phyloP scores from a whole-genome alignment of 2,888 invertebrate genomes.

The Dryococelus australis region DNA sequence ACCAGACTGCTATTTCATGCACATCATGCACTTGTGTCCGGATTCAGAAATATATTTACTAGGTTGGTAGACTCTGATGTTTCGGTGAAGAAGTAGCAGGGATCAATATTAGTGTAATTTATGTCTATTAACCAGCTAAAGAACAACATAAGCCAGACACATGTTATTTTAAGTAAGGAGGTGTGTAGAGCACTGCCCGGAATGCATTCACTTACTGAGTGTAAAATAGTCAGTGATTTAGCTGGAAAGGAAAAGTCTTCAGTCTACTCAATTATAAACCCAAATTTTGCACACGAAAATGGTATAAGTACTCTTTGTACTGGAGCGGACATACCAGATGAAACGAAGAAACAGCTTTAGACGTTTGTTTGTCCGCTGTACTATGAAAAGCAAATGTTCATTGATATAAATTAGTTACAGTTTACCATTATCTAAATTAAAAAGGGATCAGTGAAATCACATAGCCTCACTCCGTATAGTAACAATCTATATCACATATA shows the following conservation, averaged over 20 bases:
- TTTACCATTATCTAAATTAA: neutral
- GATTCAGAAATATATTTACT: neutral
- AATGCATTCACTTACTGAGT: neutral
- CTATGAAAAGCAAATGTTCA: neutral
- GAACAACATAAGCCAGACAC: neutral
- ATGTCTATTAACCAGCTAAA: neutral
- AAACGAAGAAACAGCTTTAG: neutral
- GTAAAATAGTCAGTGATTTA: neutral
- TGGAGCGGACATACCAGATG: slow-evolving; percentile 5
- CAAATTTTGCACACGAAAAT: neutral
- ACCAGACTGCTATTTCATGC: neutral
- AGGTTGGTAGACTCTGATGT: neutral
- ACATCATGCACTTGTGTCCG: neutral
- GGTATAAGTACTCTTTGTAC: neutral
- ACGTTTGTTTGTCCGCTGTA: neutral
- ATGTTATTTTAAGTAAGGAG: neutral
- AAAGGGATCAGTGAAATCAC: slow-evolving; percentile 11
- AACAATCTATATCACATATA: neutral
- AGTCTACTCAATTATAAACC: neutral
- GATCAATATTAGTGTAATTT: neutral
- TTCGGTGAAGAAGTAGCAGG: neutral
- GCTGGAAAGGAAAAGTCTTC: neutral
- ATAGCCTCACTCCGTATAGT: neutral
- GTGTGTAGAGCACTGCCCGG: slow-evolving; percentile 7
- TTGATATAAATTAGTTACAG: neutral